Conservation (phyloP, 2,888 invertebrate genomes). For the Himalopsyche japonica region DNA sequence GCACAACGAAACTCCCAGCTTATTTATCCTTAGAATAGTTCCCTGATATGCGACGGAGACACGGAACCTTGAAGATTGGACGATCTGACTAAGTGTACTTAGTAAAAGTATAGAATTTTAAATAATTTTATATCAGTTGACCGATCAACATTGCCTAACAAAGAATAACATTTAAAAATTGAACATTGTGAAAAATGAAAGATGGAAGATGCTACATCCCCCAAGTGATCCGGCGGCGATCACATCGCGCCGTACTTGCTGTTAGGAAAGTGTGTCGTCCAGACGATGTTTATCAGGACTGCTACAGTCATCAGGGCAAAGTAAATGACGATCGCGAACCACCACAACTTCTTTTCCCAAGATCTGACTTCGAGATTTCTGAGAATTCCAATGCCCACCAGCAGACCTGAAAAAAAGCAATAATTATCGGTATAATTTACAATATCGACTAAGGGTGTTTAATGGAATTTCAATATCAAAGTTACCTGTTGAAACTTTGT, state of each 20-base stretch:
- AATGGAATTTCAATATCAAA: too few relatives aligned
- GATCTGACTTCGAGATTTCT: constrained; percentile 77
- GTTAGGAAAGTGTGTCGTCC: constrained; percentile 60
- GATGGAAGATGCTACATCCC: background rate
- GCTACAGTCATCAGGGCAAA: constrained; percentile 71
- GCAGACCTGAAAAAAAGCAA: constrained; percentile 62
- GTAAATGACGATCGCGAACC: constrained; percentile 75
- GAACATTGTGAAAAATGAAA: background rate
- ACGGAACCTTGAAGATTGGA: too few relatives aligned
- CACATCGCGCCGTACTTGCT: background rate
- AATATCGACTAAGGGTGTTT: too few relatives aligned
- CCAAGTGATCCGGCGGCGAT: background rate
- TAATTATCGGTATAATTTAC: too few relatives aligned
- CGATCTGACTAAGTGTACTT: too few relatives aligned
- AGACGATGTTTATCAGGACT: constrained; percentile 64
- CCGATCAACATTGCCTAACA: too few relatives aligned
- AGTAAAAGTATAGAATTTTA: too few relatives aligned
- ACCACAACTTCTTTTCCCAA: constrained; percentile 83
- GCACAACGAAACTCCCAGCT: too few relatives aligned
- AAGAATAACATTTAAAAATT: background rate
- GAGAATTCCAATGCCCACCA: constrained; percentile 83
- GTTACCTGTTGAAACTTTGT: too few relatives aligned
- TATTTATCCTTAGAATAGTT: too few relatives aligned
- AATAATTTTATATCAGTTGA: too few relatives aligned
- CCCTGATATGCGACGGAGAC: too few relatives aligned